A percentile compares a stretch with the other conserved stretches of the same genome.
Evolutionary conservation across 1,140 invertebrate genomes (phyloP).

Genomic region (Vanessa tameamea): DNA sequence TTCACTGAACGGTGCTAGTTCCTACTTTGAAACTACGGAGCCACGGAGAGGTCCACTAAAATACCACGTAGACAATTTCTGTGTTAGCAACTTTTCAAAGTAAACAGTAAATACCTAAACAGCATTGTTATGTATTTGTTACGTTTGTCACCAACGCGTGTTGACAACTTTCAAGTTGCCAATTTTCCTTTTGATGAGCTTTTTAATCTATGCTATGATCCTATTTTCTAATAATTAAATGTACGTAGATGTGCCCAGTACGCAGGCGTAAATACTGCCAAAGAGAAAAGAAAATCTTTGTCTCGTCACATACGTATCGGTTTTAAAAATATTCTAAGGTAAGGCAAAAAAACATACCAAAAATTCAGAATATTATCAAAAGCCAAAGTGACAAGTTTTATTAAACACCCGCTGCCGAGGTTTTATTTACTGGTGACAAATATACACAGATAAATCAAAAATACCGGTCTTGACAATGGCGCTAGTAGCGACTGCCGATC

Average conservation of each 20-base stretch:
- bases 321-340: constrained; percentile 25
- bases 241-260: background rate
- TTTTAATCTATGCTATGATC: too few species aligned
- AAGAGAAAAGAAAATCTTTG: constrained; percentile 22
- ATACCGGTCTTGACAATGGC: constrained; percentile 26
- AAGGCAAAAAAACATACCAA: background rate
- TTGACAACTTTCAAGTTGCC: too few species aligned
- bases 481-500: constrained; percentile 24
- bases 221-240: too few species aligned
- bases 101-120: too few species aligned
- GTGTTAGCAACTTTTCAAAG: too few species aligned
- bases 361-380: background rate
- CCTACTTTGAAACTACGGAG: too few species aligned
- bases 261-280: constrained; percentile 17
- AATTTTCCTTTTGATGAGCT: too few species aligned
- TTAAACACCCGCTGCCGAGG: background rate
- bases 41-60: too few species aligned
- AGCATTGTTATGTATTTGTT: too few species aligned
- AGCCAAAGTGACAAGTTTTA: background rate
- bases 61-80: too few species aligned
- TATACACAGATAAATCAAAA: constrained; percentile 20
- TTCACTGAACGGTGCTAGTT: too few species aligned
- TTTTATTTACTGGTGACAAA: constrained; percentile 5
- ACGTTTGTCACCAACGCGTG: too few species aligned
- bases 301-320: constrained; percentile 17